Evolutionary conservation across 2,113 vertebrate genomes (phyloP).

Genomic region (Isichthys henryi): DNA sequence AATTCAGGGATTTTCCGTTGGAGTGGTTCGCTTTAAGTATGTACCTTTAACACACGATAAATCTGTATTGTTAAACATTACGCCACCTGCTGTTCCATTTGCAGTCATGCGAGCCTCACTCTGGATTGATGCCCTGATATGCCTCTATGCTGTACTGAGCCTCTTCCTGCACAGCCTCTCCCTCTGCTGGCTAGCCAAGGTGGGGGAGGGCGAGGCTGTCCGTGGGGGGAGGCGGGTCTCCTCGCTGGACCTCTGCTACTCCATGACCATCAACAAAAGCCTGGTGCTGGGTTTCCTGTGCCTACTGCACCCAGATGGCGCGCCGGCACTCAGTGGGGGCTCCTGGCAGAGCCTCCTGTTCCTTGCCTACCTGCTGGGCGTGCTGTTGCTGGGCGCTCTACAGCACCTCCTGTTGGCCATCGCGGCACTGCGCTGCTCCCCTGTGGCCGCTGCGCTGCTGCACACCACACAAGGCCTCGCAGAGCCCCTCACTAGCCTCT

Average conservation of each 20-base stretch:
- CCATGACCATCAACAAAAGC: constrained; percentile 52
- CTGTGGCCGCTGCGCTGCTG: constrained; percentile 49
- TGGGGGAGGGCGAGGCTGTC: constrained; percentile 35
- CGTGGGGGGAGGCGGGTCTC: constrained; percentile 24
- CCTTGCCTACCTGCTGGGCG: constrained; percentile 54
- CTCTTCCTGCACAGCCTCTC: constrained; percentile 55
- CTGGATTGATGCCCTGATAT: constrained; percentile 45
- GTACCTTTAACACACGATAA: no score
- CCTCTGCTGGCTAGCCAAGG: constrained; percentile 54
- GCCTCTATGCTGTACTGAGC: constrained; percentile 55
- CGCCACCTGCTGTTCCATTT: constrained; percentile 3
- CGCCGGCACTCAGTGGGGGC: constrained; percentile 42
- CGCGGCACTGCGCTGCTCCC: constrained; percentile 46
- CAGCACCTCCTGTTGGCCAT: constrained; percentile 45
- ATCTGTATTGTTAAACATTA: not conserved
- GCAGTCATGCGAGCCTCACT: constrained; percentile 42
- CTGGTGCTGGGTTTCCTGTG: constrained; percentile 59
- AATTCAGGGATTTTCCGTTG: not conserved
- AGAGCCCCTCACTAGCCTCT: constrained; percentile 33
- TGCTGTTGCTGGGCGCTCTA: constrained; percentile 52
- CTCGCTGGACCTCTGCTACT: constrained; percentile 54
- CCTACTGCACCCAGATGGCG: constrained; percentile 54
- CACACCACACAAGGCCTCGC: constrained; percentile 42
- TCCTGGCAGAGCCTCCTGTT: constrained; percentile 64
- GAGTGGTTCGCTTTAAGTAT: not conserved